These are phyloP conservation scores for Periophthalmodon schlosseri DNA, from an alignment of 2,113 vertebrate species.

Conservation along the genomic window DNA sequence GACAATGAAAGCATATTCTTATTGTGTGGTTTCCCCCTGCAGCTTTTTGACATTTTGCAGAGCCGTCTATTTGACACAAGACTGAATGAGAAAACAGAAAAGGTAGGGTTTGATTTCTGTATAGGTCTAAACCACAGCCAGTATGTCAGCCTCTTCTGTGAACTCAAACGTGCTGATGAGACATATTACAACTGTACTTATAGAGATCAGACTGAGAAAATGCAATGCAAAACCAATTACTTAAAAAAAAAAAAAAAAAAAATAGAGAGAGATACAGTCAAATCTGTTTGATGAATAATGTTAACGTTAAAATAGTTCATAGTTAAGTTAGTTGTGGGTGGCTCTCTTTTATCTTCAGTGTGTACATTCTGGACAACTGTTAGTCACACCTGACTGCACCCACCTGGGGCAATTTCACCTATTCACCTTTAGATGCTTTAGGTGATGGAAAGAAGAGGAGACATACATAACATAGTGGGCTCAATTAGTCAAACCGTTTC, in stretches of 20 bases:
- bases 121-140: slow-evolving; percentile 7
- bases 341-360: neutral
- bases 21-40: slow-evolving; percentile 48
- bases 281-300: neutral
- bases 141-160: slow-evolving; percentile 11
- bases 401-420: neutral
- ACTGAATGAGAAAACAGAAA: slow-evolving; percentile 40
- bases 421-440: neutral
- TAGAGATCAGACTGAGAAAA: neutral
- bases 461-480: neutral
- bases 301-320: neutral
- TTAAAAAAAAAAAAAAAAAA: neutral
- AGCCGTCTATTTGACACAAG: slow-evolving; percentile 48
- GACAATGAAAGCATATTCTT: slow-evolving; percentile 51
- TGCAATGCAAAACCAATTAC: neutral
- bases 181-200: neutral
- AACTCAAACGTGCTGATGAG: slow-evolving; percentile 11
- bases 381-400: neutral
- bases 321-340: neutral
- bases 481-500: neutral
- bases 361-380: neutral
- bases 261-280: too few species aligned
- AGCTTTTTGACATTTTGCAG: slow-evolving; percentile 68
- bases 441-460: neutral
- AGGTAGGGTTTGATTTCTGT: slow-evolving; percentile 18